A percentile compares a stretch with the other conserved stretches of the same genome.
Conservation (phyloP, 1,140 invertebrate species). For the Mizuhopecten yessoensis region DNA sequence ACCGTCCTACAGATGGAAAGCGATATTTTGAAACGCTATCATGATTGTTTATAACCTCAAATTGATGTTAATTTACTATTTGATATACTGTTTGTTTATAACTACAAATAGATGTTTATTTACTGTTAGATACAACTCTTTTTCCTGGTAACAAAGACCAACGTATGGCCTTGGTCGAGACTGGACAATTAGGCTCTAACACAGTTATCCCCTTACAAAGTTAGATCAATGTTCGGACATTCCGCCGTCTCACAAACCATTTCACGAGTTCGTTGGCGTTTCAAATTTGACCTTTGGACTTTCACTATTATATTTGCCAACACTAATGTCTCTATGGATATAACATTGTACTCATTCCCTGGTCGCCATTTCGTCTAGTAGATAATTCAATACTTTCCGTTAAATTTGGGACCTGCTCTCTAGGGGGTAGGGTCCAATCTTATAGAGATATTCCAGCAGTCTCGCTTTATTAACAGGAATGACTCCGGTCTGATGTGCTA, state of each 20-base stretch:
- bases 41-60: no score
- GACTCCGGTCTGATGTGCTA: not conserved
- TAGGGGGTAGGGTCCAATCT: conserved; percentile 20
- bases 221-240: not conserved
- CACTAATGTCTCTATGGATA: not conserved
- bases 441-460: not conserved
- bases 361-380: conserved; percentile 24
- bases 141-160: no score
- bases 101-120: no score
- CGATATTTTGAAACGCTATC: no score
- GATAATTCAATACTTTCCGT: conserved; percentile 23
- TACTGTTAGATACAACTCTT: no score
- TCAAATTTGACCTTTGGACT: not conserved
- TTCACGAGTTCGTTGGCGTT: not conserved
- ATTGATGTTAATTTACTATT: no score
- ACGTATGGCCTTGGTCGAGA: no score
- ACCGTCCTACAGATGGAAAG: no score
- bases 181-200: no score
- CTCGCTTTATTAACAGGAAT: not conserved
- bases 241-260: not conserved
- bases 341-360: not conserved
- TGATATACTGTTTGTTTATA: no score
- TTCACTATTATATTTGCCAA: no score
- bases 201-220: not conserved
- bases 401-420: not conserved